phyloP scores from a whole-genome alignment of 2,888 invertebrate species.

The Gastrophysa polygoni region DNA sequence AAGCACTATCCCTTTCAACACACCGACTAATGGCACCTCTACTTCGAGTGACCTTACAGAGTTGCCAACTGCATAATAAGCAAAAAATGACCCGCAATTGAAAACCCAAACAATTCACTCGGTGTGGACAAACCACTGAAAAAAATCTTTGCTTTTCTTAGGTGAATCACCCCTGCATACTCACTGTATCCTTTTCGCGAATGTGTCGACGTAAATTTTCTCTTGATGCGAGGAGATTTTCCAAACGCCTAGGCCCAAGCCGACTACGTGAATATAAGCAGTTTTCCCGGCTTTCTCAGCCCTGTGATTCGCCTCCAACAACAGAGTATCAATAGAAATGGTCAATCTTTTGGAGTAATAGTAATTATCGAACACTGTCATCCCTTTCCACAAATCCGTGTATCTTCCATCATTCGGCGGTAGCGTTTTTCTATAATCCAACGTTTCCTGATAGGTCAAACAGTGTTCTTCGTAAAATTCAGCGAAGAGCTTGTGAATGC shows the following conservation, averaged over 20 bases:
- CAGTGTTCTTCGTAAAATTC: conserved; percentile 41
- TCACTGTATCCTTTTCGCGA: conserved; percentile 62
- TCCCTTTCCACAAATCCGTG: conserved; percentile 25
- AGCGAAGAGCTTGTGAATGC: conserved; percentile 45
- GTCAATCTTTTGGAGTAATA: conserved; percentile 61
- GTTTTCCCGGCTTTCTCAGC: conserved; percentile 60
- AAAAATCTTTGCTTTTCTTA: too few relatives aligned
- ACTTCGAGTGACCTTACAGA: too few relatives aligned
- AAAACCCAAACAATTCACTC: too few relatives aligned
- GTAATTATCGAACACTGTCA: conserved; percentile 47
- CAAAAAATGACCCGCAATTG: too few relatives aligned
- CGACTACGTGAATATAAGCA: conserved; percentile 71
- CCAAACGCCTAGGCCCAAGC: conserved; percentile 75
- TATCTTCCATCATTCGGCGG: conserved; percentile 25
- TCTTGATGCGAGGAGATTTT: conserved; percentile 66
- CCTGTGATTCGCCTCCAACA: conserved; percentile 67
- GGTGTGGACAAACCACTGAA: too few relatives aligned
- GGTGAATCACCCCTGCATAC: too few relatives aligned
- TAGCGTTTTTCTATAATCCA: conserved; percentile 9
- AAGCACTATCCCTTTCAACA: too few relatives aligned
- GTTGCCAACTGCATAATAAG: too few relatives aligned
- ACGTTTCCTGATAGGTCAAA: conserved; percentile 28
- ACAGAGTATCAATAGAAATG: conserved; percentile 65
- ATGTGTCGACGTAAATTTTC: conserved; percentile 68
- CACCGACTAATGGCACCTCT: too few relatives aligned